These are phyloP conservation scores for Edolisoma coerulescens DNA, from an alignment of 2,113 vertebrate genomes.

Conservation along the genomic window DNA sequence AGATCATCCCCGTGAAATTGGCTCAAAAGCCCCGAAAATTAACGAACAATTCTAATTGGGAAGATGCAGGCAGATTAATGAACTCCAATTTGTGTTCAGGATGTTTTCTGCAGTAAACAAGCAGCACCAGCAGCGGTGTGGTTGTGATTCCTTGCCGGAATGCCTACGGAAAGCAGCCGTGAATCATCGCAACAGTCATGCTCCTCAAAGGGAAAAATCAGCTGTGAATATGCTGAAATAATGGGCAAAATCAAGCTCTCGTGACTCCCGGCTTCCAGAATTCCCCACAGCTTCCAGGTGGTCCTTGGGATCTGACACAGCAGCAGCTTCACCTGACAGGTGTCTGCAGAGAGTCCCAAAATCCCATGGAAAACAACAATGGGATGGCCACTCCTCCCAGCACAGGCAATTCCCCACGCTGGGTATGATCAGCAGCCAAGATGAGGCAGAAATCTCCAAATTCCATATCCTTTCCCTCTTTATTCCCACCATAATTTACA, in stretches of 20 bases:
- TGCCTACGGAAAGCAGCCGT: neutral
- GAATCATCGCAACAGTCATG: conserved; percentile 14
- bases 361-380: rapidly evolving
- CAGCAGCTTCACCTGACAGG: neutral
- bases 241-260: neutral
- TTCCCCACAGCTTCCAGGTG: neutral
- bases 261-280: neutral
- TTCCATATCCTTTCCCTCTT: neutral
- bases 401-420: rapidly evolving
- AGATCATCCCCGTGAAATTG: neutral
- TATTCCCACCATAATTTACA: neutral
- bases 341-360: neutral
- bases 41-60: neutral
- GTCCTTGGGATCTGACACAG: neutral
- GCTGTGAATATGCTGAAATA: neutral
- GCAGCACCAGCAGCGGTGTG: neutral
- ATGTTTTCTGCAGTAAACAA: neutral
- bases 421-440: neutral
- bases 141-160: neutral
- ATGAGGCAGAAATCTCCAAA: neutral
- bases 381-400: neutral
- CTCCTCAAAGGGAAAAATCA: conserved; percentile 1
- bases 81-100: neutral
- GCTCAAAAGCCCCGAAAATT: neutral
- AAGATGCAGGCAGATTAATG: neutral